A percentile compares a stretch with the other conserved stretches of the same genome.
These are phyloP conservation scores for Aldrovandia affinis DNA, from an alignment of 2,797 vertebrate genomes.

Conservation along the genomic window DNA sequence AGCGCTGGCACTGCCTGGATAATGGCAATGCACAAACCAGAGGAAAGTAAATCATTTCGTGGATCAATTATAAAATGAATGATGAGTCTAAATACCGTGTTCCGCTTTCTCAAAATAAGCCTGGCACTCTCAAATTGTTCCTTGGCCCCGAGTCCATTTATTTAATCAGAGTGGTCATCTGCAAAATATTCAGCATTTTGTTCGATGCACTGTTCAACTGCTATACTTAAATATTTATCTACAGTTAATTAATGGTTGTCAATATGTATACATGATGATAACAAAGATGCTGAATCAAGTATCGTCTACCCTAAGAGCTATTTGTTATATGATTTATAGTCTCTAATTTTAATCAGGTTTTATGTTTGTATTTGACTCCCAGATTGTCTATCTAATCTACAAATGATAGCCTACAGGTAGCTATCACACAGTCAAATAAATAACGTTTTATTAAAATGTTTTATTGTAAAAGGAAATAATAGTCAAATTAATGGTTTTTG, in stretches of 20 bases:
- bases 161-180: no score
- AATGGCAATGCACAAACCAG: not conserved
- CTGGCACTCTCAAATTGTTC: no score
- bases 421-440: not conserved
- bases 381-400: not conserved
- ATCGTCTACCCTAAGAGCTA: no score
- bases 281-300: not conserved
- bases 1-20: not conserved
- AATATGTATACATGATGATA: no score
- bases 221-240: no score
- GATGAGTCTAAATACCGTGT: no score
- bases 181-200: no score
- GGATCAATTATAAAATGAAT: constrained; percentile 11
- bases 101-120: no score
- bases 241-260: no score
- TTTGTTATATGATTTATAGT: not conserved
- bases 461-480: not conserved
- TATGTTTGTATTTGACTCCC: not conserved
- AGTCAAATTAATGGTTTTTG: not conserved
- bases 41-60: not conserved
- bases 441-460: not conserved
- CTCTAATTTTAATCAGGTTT: not conserved
- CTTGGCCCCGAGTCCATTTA: no score
- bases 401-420: not conserved
- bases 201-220: no score